phyloP scores from a whole-genome alignment of 2,888 invertebrate genomes.

The Drosophila picticornis region DNA sequence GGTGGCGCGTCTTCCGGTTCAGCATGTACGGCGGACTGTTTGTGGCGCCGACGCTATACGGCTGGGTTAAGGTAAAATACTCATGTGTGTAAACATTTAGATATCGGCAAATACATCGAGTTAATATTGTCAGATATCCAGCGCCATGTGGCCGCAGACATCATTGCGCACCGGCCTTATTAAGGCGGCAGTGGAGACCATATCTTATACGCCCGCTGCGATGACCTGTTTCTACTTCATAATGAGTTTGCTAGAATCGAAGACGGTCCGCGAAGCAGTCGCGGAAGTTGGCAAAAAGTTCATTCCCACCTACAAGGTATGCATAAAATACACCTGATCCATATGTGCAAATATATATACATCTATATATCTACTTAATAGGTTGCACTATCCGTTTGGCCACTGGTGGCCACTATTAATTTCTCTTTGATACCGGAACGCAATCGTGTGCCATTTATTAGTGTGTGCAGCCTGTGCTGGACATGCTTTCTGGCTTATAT shows the following conservation, averaged over 20 bases:
- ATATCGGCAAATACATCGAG: neutral
- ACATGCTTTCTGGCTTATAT: slow-evolving; percentile 92
- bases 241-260: slow-evolving; percentile 91
- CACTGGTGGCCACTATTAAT: slow-evolving; percentile 90
- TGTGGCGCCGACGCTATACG: slow-evolving; percentile 92
- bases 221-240: slow-evolving; percentile 92
- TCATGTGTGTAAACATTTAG: neutral
- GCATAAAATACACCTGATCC: neutral
- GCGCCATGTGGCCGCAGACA: slow-evolving; percentile 90
- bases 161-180: slow-evolving; percentile 89
- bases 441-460: slow-evolving; percentile 91
- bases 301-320: slow-evolving; percentile 88
- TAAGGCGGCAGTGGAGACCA: slow-evolving; percentile 91
- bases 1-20: slow-evolving; percentile 90
- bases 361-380: slow-evolving; percentile 71
- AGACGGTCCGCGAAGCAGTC: slow-evolving; percentile 87
- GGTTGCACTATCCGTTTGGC: slow-evolving; percentile 90
- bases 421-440: slow-evolving; percentile 90
- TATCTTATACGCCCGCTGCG: slow-evolving; percentile 91
- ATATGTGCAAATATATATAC: neutral
- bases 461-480: slow-evolving; percentile 91
- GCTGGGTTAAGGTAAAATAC: slow-evolving; percentile 89
- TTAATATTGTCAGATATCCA: slow-evolving; percentile 85
- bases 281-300: slow-evolving; percentile 91
- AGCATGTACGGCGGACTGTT: slow-evolving; percentile 92